Conservation (phyloP, 2,113 vertebrate species). For the Acrocephalus kingi region DNA sequence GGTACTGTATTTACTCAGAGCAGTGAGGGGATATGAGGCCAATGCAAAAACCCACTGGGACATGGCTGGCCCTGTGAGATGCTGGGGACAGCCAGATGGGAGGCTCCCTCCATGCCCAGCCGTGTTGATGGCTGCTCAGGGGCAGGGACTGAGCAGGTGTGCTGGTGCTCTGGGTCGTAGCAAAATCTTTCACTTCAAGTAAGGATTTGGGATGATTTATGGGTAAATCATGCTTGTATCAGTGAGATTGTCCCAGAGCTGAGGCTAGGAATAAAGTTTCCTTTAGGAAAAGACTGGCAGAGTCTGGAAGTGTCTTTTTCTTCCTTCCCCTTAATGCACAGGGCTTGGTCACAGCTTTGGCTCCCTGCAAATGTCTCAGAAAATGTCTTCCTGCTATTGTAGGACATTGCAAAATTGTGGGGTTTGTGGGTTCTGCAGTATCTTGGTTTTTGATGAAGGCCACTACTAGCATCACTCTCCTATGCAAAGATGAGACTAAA, state of each 20-base stretch:
- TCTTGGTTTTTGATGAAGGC: neutral
- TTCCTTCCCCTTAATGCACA: neutral
- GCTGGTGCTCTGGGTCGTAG: rapidly evolving
- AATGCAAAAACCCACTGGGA: neutral
- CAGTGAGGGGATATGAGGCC: neutral
- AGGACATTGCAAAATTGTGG: neutral
- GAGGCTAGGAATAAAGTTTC: neutral
- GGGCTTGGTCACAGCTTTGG: neutral
- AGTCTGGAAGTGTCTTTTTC: neutral
- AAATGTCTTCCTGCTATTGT: neutral
- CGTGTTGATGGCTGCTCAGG: rapidly evolving
- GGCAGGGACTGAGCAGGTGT: neutral
- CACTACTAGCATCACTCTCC: neutral
- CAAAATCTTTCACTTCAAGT: neutral
- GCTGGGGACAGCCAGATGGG: neutral
- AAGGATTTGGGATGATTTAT: neutral
- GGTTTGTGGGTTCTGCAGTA: neutral
- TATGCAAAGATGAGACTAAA: neutral
- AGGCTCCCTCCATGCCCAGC: neutral
- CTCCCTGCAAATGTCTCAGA: neutral
- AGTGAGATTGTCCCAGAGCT: neutral
- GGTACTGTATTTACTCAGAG: neutral
- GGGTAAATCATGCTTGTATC: neutral
- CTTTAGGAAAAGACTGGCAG: neutral
- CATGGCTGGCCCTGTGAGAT: rapidly evolving